A percentile compares a stretch with the other conserved stretches of the same genome.
Conservation (phyloP, 2,888 invertebrate genomes). For the Chymomyza procnemis region DNA sequence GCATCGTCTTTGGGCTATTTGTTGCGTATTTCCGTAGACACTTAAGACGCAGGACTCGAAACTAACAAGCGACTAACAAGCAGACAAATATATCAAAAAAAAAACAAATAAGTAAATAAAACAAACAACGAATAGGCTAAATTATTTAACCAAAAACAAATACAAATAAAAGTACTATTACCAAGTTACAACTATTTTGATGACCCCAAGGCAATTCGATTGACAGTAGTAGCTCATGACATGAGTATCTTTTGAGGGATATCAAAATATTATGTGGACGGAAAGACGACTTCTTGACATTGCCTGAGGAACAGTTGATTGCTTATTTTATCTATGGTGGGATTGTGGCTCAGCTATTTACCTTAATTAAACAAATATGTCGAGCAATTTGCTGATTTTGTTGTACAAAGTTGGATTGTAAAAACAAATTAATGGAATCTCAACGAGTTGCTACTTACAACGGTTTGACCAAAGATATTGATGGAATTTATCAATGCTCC, state of each 20-base stretch:
- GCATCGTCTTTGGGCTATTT: neutral
- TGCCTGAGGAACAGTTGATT: neutral
- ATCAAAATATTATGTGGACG: neutral
- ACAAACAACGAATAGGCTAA: neutral
- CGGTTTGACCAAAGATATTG: no score
- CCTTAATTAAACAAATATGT: neutral
- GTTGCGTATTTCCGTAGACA: neutral
- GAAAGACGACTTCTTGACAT: neutral
- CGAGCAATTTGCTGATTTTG: neutral
- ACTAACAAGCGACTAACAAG: neutral
- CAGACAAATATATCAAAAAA: neutral
- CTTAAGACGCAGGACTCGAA: neutral
- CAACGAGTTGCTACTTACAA: no score
- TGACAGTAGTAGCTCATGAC: no score
- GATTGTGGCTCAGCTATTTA: neutral
- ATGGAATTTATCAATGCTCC: no score
- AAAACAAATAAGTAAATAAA: no score
- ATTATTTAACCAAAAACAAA: neutral
- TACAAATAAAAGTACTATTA: no score
- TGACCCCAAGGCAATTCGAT: no score
- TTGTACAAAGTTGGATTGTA: neutral
- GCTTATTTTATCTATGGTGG: neutral
- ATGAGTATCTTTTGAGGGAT: neutral
- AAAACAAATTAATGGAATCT: slow-evolving; percentile 35
- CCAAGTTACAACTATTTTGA: no score